Evolutionary conservation across 1,140 invertebrate species (phyloP).

Genomic region (Drosophila truncata): DNA sequence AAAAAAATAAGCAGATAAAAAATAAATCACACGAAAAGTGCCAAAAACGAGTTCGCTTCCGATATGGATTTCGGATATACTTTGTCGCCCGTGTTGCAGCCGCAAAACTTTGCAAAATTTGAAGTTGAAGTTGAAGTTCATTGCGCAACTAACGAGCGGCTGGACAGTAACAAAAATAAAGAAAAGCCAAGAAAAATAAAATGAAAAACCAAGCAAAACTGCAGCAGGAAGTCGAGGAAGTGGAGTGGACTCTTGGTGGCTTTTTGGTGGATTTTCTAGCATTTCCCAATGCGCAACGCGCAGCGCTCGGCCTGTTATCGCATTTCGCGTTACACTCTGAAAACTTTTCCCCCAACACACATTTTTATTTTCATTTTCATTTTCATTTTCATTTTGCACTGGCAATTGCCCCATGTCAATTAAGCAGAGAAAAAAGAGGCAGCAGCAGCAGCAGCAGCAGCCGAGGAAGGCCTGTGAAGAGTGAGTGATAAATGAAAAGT

Average conservation of each 20-base stretch:
- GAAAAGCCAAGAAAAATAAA: not conserved
- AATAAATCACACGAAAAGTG: constrained; percentile 41
- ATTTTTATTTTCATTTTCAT: constrained; percentile 30
- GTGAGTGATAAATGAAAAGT: constrained; percentile 60
- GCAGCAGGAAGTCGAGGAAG: constrained; percentile 74
- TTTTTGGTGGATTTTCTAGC: constrained; percentile 52
- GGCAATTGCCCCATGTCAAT: constrained; percentile 73
- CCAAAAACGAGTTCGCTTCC: constrained; percentile 70
- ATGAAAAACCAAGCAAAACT: constrained; percentile 10
- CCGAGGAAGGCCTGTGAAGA: constrained; percentile 37
- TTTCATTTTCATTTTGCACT: constrained; percentile 18
- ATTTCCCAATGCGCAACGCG: constrained; percentile 66
- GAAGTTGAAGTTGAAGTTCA: constrained; percentile 70
- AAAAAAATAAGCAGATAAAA: constrained; percentile 25
- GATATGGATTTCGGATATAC: constrained; percentile 54
- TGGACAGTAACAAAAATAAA: constrained; percentile 13
- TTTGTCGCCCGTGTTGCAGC: constrained; percentile 43
- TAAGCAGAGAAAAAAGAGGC: constrained; percentile 40
- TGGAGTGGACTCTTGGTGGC: constrained; percentile 48
- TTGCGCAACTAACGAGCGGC: constrained; percentile 63
- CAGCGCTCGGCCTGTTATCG: constrained; percentile 62
- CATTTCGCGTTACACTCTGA: constrained; percentile 79
- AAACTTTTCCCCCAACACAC: constrained; percentile 65
- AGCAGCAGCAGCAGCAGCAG: not conserved
- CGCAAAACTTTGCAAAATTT: constrained; percentile 34